Evolutionary conservation across 1,140 invertebrate species (phyloP).

Genomic region (Drosophila baimaii): DNA sequence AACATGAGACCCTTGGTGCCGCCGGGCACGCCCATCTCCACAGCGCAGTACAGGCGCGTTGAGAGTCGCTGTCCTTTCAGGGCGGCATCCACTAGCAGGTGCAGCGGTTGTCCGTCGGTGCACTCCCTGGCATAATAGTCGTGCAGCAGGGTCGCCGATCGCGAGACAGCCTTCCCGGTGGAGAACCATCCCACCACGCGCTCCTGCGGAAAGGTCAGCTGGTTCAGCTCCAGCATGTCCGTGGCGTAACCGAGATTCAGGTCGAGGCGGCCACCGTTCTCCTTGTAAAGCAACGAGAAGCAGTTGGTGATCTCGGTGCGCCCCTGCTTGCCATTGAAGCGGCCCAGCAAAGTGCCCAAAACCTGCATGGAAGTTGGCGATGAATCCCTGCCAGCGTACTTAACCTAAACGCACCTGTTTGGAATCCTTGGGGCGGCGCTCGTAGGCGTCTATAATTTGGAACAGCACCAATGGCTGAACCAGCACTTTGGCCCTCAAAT

Average conservation of each 20-base stretch:
- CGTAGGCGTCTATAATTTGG: slow-evolving; percentile 66
- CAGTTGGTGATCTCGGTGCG: slow-evolving; percentile 65
- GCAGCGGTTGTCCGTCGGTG: slow-evolving; percentile 48
- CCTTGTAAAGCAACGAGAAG: slow-evolving; percentile 57
- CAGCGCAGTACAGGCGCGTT: slow-evolving; percentile 53
- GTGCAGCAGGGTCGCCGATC: slow-evolving; percentile 38
- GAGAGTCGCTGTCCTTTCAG: slow-evolving; percentile 37
- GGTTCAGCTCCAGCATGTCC: slow-evolving; percentile 62
- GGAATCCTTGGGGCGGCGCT: slow-evolving; percentile 52
- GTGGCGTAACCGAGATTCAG: slow-evolving; percentile 55
- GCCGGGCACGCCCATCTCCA: slow-evolving; percentile 60
- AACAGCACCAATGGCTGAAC: slow-evolving; percentile 67
- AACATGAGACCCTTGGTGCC: slow-evolving; percentile 65
- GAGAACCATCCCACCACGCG: slow-evolving; percentile 64
- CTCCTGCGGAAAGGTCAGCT: slow-evolving; percentile 59
- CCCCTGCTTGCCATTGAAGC: slow-evolving; percentile 28
- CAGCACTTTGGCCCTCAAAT: slow-evolving; percentile 46
- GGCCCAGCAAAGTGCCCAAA: slow-evolving; percentile 62
- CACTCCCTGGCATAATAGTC: slow-evolving; percentile 55
- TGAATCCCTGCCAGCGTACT: background rate
- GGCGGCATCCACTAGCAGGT: slow-evolving; percentile 56
- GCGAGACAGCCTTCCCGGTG: slow-evolving; percentile 54
- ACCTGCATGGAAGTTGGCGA: slow-evolving; percentile 8
- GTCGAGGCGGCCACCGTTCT: slow-evolving; percentile 43
- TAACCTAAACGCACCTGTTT: slow-evolving; percentile 17